These are phyloP conservation scores for Cantharis rufa DNA, from an alignment of 2,888 invertebrate species.

Conservation along the genomic window DNA sequence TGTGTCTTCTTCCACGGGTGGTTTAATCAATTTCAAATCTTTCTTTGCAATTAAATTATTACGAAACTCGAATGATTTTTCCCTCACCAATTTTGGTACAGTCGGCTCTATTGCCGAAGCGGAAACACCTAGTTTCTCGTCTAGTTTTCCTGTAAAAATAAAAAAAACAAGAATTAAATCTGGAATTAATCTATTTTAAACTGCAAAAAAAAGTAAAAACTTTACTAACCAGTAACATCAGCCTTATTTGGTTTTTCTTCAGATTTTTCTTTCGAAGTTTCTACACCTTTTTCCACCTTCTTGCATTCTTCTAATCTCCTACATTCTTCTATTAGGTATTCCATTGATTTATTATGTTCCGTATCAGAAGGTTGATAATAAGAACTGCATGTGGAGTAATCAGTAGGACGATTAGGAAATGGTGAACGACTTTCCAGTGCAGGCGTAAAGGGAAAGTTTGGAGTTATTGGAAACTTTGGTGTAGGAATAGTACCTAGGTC, in stretches of 20 bases:
- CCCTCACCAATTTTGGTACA: conserved; percentile 9
- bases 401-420: conserved; percentile 45
- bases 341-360: conserved; percentile 48
- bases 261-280: neutral
- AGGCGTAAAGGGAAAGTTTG: conserved; percentile 47
- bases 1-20: neutral
- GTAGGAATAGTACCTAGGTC: conserved; percentile 48
- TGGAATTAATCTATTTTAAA: neutral
- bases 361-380: conserved; percentile 54
- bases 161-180: neutral
- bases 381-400: conserved; percentile 53
- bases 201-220: neutral
- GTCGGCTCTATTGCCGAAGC: neutral
- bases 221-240: neutral
- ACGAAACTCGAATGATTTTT: conserved; percentile 39
- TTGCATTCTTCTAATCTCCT: conserved; percentile 30
- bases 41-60: conserved; percentile 46
- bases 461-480: conserved; percentile 50
- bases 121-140: neutral
- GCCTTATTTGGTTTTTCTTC: neutral
- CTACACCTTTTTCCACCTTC: neutral
- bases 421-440: conserved; percentile 26
- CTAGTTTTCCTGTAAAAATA: neutral
- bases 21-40: conserved; percentile 45
- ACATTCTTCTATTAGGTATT: conserved; percentile 47